Evolutionary conservation across 2,113 vertebrate genomes (phyloP).

Genomic region (Tragulus kanchil): DNA sequence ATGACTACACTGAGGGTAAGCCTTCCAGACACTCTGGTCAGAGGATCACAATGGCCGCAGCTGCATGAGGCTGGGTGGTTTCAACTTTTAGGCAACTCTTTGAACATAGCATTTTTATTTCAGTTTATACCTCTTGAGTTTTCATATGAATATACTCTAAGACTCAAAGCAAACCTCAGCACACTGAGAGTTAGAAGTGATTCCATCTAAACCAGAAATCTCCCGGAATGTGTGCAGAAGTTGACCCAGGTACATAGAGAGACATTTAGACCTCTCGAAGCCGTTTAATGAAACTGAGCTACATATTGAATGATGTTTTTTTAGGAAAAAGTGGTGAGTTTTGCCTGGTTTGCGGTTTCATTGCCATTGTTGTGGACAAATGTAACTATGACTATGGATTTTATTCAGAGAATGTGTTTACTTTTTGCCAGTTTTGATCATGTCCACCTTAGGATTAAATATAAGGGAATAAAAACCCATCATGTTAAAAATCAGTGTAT

Average conservation of each 20-base stretch:
- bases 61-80: background rate
- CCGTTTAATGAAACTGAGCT: background rate
- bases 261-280: background rate
- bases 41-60: background rate
- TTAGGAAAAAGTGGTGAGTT: background rate
- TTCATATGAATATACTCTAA: slow-evolving; percentile 46
- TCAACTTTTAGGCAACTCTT: slow-evolving; percentile 60
- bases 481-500: background rate
- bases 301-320: background rate
- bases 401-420: slow-evolving; percentile 22
- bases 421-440: background rate
- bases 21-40: background rate
- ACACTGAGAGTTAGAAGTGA: background rate
- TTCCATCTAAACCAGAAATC: slow-evolving; percentile 36
- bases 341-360: background rate
- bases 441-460: background rate
- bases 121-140: slow-evolving; percentile 31
- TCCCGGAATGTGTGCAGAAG: background rate
- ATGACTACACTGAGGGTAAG: background rate
- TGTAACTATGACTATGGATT: background rate
- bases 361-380: background rate
- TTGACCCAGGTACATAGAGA: background rate
- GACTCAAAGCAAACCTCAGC: slow-evolving; percentile 36
- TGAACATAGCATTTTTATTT: slow-evolving; percentile 52
- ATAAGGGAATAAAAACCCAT: slow-evolving; percentile 10